Conservation (phyloP, 2,888 invertebrate genomes). For the Drosophila nr. medialis region DNA sequence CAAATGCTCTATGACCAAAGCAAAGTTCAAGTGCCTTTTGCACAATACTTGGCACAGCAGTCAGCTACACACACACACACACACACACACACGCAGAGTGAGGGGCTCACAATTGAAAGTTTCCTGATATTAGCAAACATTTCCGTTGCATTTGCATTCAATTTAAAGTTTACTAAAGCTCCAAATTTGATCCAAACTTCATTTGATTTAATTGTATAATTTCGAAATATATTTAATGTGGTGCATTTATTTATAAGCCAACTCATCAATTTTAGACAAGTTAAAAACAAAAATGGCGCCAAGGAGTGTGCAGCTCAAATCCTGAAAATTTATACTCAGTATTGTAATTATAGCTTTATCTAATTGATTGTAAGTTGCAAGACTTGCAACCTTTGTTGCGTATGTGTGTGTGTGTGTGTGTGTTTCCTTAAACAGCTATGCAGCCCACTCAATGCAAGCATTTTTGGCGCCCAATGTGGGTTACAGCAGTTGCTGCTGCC, state of each 20-base stretch:
- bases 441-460: background rate
- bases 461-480: conserved; percentile 28
- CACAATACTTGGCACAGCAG: conserved; percentile 44
- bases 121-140: conserved; percentile 26
- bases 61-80: conserved; percentile 11
- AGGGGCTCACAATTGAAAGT: background rate
- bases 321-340: background rate
- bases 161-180: conserved; percentile 19
- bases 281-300: background rate
- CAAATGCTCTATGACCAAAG: conserved; percentile 48
- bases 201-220: background rate
- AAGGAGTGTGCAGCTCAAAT: background rate
- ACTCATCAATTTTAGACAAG: background rate
- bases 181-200: background rate
- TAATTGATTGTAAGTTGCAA: conserved; percentile 11
- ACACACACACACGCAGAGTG: background rate
- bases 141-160: conserved; percentile 22
- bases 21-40: conserved; percentile 75
- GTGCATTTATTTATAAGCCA: background rate
- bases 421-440: background rate
- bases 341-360: background rate
- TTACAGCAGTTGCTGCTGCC: background rate
- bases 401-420: conserved; percentile 1
- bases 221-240: background rate
- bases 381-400: background rate